phyloP scores from a whole-genome alignment of 2,888 invertebrate genomes.

The Tipula unca region DNA sequence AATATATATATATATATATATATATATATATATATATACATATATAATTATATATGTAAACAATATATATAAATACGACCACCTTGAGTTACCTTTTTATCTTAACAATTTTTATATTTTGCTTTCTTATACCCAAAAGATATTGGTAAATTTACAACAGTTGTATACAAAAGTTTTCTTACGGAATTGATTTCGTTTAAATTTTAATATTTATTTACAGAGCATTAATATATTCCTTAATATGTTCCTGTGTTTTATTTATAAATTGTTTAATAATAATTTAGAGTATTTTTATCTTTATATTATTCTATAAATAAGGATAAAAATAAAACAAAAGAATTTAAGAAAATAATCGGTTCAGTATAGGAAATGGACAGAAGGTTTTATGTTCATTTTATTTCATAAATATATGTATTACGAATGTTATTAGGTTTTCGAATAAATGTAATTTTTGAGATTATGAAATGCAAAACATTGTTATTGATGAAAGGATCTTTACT shows the following conservation, averaged over 20 bases:
- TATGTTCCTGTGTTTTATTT: not conserved
- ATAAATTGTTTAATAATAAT: not conserved
- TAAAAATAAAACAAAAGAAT: not conserved
- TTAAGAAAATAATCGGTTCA: not conserved
- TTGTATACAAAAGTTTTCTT: not conserved
- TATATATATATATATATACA: too few relatives aligned
- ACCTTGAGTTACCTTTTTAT: not conserved
- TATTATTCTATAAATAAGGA: not conserved
- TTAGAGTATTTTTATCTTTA: not conserved
- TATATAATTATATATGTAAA: not conserved
- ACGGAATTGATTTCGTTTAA: not conserved
- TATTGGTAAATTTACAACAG: not conserved
- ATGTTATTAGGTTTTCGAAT: too few relatives aligned
- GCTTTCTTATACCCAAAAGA: not conserved
- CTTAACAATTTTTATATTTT: not conserved
- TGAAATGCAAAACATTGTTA: too few relatives aligned
- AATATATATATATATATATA: too few relatives aligned
- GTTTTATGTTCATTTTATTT: too few relatives aligned
- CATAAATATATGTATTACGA: too few relatives aligned
- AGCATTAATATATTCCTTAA: not conserved
- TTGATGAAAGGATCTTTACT: too few relatives aligned
- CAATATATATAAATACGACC: not conserved
- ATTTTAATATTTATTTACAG: not conserved
- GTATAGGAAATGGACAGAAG: not conserved
- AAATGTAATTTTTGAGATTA: too few relatives aligned